Percentiles rank a stretch among this genome's conserved stretches.
Conservation (phyloP, 2,888 invertebrate species). For the Sinohyriopsis cumingii region DNA sequence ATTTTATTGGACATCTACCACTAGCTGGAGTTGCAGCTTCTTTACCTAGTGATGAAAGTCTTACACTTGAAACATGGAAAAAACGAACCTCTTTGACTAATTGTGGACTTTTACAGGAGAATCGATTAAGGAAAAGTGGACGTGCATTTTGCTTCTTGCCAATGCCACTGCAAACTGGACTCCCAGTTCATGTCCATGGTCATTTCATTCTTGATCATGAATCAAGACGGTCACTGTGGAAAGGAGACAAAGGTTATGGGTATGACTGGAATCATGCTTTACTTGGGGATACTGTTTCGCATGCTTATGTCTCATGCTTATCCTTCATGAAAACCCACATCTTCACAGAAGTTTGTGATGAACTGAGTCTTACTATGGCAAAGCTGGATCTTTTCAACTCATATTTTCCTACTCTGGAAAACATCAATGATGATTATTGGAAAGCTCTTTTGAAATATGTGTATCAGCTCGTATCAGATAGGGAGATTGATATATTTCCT, state of each 20-base stretch:
- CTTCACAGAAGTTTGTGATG: neutral
- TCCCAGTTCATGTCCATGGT: constrained; percentile 59
- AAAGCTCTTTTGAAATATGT: constrained; percentile 9
- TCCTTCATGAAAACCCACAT: constrained; percentile 14
- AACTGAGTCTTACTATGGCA: neutral
- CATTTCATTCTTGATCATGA: constrained; percentile 60
- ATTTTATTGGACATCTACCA: constrained; percentile 45
- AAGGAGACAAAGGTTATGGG: constrained; percentile 24
- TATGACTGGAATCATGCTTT: constrained; percentile 60
- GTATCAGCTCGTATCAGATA: constrained; percentile 3
- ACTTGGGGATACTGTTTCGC: constrained; percentile 47
- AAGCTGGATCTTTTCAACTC: constrained; percentile 5
- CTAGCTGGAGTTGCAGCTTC: constrained; percentile 42
- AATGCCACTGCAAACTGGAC: constrained; percentile 46
- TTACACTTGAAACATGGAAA: neutral
- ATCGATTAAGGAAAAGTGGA: constrained; percentile 2
- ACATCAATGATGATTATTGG: constrained; percentile 15
- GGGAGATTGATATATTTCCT: constrained; percentile 2
- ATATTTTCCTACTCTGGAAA: constrained; percentile 17
- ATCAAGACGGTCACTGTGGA: constrained; percentile 47
- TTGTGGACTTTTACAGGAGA: too few species aligned
- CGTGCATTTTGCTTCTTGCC: constrained; percentile 58
- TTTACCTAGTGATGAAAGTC: neutral
- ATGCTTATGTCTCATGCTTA: constrained; percentile 47
- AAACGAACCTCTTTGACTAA: neutral